Percentiles rank a stretch among this genome's conserved stretches.
Conservation (phyloP, 2,797 vertebrate genomes). For the Rhyacichthys aspro region DNA sequence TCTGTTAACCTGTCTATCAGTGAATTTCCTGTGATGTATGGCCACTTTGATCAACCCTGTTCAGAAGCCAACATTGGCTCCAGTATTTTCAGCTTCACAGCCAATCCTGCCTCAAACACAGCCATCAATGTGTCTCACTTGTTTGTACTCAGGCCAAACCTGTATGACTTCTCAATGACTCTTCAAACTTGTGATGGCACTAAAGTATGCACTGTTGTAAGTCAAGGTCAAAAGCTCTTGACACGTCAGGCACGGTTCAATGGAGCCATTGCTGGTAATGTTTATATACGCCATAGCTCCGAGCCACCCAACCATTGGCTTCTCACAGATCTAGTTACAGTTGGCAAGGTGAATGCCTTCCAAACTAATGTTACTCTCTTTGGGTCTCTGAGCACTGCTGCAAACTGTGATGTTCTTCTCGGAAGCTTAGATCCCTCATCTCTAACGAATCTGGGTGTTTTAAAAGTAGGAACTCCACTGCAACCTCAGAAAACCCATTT, state of each 20-base stretch:
- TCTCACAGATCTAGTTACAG: constrained; percentile 70
- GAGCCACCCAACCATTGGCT: constrained; percentile 36
- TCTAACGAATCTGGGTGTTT: constrained; percentile 56
- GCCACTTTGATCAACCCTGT: constrained; percentile 77
- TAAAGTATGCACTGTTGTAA: constrained; percentile 72
- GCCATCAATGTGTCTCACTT: constrained; percentile 45
- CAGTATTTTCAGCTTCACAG: constrained; percentile 56
- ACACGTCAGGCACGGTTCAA: constrained; percentile 78
- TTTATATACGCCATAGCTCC: constrained; percentile 74
- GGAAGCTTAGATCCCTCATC: constrained; percentile 31
- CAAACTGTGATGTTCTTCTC: constrained; percentile 63
- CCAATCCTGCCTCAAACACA: constrained; percentile 9
- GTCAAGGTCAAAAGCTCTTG: constrained; percentile 14
- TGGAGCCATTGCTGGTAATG: constrained; percentile 70
- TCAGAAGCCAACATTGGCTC: constrained; percentile 69
- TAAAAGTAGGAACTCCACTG: constrained; percentile 71
- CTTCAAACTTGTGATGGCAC: constrained; percentile 67
- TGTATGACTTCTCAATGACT: constrained; percentile 77
- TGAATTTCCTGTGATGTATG: constrained; percentile 80
- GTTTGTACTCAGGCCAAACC: constrained; percentile 50
- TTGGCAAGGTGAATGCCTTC: constrained; percentile 49
- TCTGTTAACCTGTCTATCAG: constrained; percentile 72
- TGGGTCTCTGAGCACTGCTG: constrained; percentile 45
- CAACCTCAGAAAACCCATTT: constrained; percentile 68
- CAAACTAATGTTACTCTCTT: constrained; percentile 50